Base-by-base conservation (phyloP, 2,113 vertebrate species). In the Notothenia coriiceps region DNA sequence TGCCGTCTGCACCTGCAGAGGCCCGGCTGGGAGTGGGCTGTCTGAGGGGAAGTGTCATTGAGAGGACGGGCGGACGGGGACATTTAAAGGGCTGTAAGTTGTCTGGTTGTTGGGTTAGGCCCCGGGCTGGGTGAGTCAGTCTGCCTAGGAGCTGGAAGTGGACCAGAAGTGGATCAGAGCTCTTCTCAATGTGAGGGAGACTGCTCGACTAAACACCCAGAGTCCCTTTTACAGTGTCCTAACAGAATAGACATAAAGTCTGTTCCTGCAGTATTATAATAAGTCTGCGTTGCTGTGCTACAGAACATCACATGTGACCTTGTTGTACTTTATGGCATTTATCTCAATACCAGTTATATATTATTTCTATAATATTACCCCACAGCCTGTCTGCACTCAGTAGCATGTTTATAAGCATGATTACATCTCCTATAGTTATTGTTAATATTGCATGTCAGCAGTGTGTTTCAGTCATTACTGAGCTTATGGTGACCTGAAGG, bases 21-120 rank as follows among this genome's bases (percentile, higher is more conserved):
- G 77, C 83, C 55, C 29, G 9, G 40, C 75, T 67, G 66, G 25
- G 61, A 50, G 49, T 40, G 43, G 20, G 64, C 44, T 55, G 68
- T 61, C 22, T 54, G 69, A 40, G 57, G 40, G 40, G 17, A 61
- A 15, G 77, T 80, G 83, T 84, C 85, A 78, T 20, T 82, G 89
- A 82, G 83, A 82, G 86, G 92, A 78, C 74, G 59, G 51, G 40
- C 3, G 25, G 69, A 59, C 29, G 43, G 65, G 77, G 76, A 83
- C 79, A 11, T 86, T 85, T 83, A 76, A 67, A 75, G 63, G 75
- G 85, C 74, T 84, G 82, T 72, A 86, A 75, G 65, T 83, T 73
- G 17, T 29, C 35, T 40, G 66, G 63, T 63, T 70, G 82, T 66
- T 64, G 44, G 70, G 47, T 64, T 69, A 84, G 84, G 82, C 89